These are phyloP conservation scores for Dolomedes plantarius DNA, from an alignment of 2,888 invertebrate genomes.

Conservation along the genomic window DNA sequence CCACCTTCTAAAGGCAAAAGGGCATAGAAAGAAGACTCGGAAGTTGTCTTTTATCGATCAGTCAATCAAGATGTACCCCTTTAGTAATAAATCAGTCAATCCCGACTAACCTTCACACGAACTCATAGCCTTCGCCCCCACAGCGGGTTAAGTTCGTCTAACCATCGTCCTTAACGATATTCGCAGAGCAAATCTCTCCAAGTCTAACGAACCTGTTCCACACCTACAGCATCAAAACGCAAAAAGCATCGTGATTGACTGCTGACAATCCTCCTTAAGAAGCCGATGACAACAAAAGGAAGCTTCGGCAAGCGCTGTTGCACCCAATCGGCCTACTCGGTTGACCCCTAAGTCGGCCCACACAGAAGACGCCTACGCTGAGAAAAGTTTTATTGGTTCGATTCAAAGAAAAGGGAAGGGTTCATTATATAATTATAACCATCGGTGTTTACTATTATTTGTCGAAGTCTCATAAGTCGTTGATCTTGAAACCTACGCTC, in stretches of 20 bases:
- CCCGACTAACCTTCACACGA: too few relatives aligned
- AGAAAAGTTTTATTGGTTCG: not conserved
- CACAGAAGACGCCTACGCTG: not conserved
- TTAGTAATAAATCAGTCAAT: too few relatives aligned
- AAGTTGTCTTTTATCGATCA: too few relatives aligned
- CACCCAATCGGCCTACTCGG: not conserved
- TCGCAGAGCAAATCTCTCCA: not conserved
- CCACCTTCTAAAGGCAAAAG: too few relatives aligned
- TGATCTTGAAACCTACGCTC: constrained; percentile 19
- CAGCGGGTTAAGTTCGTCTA: too few relatives aligned
- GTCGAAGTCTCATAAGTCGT: not conserved
- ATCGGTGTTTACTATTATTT: not conserved
- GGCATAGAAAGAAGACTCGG: too few relatives aligned
- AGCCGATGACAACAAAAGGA: constrained; percentile 20
- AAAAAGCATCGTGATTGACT: constrained; percentile 17
- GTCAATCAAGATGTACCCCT: too few relatives aligned
- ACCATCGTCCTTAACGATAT: not conserved
- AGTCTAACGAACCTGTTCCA: not conserved
- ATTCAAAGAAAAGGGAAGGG: constrained; percentile 26
- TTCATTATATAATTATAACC: constrained; percentile 10
- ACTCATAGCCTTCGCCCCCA: too few relatives aligned
- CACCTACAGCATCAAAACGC: not conserved
- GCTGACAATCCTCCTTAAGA: not conserved
- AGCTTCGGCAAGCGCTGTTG: not conserved
- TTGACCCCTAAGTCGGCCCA: not conserved